Conservation (phyloP, 2,797 vertebrate species). For the Craterocephalus amniculus region DNA sequence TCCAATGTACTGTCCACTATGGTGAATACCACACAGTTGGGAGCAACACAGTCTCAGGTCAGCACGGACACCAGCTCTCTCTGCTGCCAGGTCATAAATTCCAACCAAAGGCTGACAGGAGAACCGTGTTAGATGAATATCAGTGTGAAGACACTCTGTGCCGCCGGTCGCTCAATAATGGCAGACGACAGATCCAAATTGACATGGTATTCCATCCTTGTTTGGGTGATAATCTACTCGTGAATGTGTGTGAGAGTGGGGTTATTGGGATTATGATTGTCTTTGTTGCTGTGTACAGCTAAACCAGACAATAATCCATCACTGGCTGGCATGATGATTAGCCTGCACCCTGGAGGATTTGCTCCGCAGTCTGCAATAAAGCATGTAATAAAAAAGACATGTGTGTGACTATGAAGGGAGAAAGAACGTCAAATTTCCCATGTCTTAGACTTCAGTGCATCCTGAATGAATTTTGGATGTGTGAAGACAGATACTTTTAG, state of each 20-base stretch:
- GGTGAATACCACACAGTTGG: background rate
- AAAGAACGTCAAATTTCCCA: background rate
- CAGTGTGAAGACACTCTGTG: constrained; percentile 26
- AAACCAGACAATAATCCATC: constrained; percentile 70
- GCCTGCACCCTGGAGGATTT: constrained; percentile 51
- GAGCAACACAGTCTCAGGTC: constrained; percentile 11
- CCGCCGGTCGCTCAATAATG: constrained; percentile 27
- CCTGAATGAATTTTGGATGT: background rate
- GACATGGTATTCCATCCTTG: constrained; percentile 47
- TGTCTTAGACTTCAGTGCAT: background rate
- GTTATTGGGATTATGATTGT: constrained; percentile 6
- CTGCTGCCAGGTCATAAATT: constrained; percentile 44
- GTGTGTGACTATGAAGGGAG: background rate
- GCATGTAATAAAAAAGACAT: constrained; percentile 17
- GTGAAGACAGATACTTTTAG: background rate
- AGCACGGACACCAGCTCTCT: constrained; percentile 15
- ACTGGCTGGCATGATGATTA: constrained; percentile 72
- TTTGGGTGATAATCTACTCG: constrained; percentile 20
- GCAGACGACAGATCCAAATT: constrained; percentile 46
- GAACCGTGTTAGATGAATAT: constrained; percentile 57
- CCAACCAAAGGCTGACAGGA: constrained; percentile 57
- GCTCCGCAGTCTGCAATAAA: constrained; percentile 58
- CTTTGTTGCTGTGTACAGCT: constrained; percentile 14
- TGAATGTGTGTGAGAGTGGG: constrained; percentile 16
- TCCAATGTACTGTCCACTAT: background rate